These are phyloP conservation scores for Amiota mariae DNA, from an alignment of 2,888 invertebrate species.

Conservation along the genomic window DNA sequence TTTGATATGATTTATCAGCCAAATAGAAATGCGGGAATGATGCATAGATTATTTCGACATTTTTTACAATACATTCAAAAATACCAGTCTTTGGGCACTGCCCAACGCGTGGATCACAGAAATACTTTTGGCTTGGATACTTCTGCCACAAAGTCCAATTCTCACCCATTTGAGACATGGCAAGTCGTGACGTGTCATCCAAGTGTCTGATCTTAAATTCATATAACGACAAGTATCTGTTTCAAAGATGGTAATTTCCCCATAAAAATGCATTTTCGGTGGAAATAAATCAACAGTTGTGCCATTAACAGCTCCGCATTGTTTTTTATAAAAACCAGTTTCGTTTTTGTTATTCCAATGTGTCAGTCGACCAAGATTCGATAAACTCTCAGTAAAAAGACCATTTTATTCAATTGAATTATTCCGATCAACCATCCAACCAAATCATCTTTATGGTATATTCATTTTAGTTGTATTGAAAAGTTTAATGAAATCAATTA, in stretches of 20 bases:
- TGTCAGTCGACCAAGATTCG: slow-evolving; percentile 80
- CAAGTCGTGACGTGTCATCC: slow-evolving; percentile 54
- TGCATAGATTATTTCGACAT: slow-evolving; percentile 84
- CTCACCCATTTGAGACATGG: slow-evolving; percentile 71
- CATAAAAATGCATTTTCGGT: slow-evolving; percentile 75
- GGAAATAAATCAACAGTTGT: slow-evolving; percentile 88
- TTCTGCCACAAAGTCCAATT: slow-evolving; percentile 83
- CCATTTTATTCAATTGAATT: slow-evolving; percentile 83
- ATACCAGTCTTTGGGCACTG: slow-evolving; percentile 77
- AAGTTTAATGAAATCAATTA: slow-evolving; percentile 77
- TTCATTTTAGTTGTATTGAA: slow-evolving; percentile 74
- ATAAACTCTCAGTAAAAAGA: slow-evolving; percentile 79
- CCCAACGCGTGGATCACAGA: slow-evolving; percentile 76
- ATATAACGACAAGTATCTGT: slow-evolving; percentile 86
- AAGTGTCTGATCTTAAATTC: slow-evolving; percentile 59
- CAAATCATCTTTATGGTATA: slow-evolving; percentile 85
- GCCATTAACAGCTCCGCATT: slow-evolving; percentile 82
- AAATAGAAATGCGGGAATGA: slow-evolving; percentile 88
- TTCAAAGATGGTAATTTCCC: slow-evolving; percentile 80
- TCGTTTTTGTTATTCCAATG: slow-evolving; percentile 80
- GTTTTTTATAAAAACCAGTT: slow-evolving; percentile 76
- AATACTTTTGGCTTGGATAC: slow-evolving; percentile 79
- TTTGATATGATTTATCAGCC: slow-evolving; percentile 79
- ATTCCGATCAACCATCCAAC: slow-evolving; percentile 89
- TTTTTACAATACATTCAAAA: slow-evolving; percentile 82